Percentiles rank a stretch among this genome's conserved stretches.
Conservation (phyloP, 2,888 invertebrate species). For the Dioctria linearis region DNA sequence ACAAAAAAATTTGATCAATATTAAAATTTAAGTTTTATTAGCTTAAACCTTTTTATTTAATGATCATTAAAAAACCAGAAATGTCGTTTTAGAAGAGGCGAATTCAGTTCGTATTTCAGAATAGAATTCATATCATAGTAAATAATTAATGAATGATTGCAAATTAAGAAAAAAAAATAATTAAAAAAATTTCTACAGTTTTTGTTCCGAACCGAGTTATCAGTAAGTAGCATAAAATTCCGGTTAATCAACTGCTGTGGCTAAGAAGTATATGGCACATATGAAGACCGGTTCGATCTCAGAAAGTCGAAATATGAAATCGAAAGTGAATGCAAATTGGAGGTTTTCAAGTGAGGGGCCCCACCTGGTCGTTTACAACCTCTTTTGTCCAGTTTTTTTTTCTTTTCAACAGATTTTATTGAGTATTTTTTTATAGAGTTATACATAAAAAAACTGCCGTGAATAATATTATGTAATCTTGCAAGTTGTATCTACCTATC, state of each 20-base stretch:
- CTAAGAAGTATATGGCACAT: neutral
- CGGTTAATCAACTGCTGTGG: neutral
- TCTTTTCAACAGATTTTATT: neutral
- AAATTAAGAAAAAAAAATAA: too few relatives aligned
- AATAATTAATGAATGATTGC: too few relatives aligned
- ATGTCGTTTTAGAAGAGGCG: too few relatives aligned
- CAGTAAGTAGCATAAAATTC: neutral
- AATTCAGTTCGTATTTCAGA: too few relatives aligned
- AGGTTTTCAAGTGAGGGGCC: constrained; percentile 17
- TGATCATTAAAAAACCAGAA: too few relatives aligned
- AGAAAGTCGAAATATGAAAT: constrained; percentile 21
- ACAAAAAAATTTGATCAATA: too few relatives aligned
- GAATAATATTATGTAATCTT: constrained; percentile 10
- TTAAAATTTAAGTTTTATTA: too few relatives aligned
- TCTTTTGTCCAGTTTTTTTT: constrained; percentile 9
- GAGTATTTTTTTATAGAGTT: neutral
- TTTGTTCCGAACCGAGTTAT: too few relatives aligned
- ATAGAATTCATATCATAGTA: too few relatives aligned
- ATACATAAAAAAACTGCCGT: neutral
- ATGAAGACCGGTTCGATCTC: neutral
- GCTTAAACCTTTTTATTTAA: too few relatives aligned
- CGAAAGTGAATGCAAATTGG: constrained; percentile 45
- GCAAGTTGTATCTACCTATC: too few relatives aligned
- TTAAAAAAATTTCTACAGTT: too few relatives aligned
- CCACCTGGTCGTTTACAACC: constrained; percentile 13